These are phyloP conservation scores for Chelmon rostratus DNA, from an alignment of 2,797 vertebrate species.

Conservation along the genomic window DNA sequence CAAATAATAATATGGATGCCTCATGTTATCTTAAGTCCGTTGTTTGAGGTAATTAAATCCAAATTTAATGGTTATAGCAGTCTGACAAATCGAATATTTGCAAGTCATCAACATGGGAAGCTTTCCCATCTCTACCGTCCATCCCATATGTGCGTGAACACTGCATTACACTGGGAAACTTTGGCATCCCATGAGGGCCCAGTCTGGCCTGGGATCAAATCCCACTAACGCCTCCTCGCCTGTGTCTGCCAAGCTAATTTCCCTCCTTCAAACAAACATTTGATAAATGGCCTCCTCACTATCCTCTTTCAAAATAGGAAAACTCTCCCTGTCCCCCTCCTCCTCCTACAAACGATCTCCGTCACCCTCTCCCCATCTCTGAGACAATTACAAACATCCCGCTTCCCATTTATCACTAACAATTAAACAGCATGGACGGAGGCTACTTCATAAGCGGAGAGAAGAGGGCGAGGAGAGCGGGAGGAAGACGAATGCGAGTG, in stretches of 20 bases:
- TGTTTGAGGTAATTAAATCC: neutral
- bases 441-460: conserved; percentile 69
- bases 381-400: conserved; percentile 88
- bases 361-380: conserved; percentile 63
- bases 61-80: neutral
- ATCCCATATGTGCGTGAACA: neutral
- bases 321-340: conserved; percentile 29
- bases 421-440: conserved; percentile 91
- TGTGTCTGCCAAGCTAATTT: conserved; percentile 50
- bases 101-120: neutral
- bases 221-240: neutral
- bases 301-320: conserved; percentile 47
- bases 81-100: neutral
- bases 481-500: conserved; percentile 55
- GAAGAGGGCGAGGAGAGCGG: conserved; percentile 37
- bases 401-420: conserved; percentile 90
- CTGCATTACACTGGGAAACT: conserved; percentile 9
- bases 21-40: neutral
- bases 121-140: neutral
- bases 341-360: conserved; percentile 45
- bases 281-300: conserved; percentile 61
- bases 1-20: neutral
- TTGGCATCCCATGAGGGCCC: neutral
- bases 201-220: conserved; percentile 34
- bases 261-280: conserved; percentile 57